Evolutionary conservation across 2,797 vertebrate species (phyloP), one percentile per base, ranked within the genome.

Genomic region (Lophotriccus pileatus): DNA sequence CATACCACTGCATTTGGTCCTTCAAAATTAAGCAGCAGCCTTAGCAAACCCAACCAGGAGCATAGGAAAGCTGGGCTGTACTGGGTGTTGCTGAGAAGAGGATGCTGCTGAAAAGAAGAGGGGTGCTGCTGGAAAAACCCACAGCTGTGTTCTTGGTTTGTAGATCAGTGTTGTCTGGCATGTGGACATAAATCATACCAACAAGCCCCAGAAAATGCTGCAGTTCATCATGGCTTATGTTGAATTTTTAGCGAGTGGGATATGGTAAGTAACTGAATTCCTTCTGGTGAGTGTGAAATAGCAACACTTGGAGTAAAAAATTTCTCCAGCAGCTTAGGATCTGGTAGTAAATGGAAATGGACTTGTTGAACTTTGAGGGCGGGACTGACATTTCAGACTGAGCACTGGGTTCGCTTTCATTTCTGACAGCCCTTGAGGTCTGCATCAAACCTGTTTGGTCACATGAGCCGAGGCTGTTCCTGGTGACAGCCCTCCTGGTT

Each of bases 351-450:
- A 34, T 69, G 59, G 73, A 77, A 94, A 30, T n/a, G 23, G n/a
- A 36, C 30, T 63, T 78, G 44, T 43, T 89, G 64, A 74, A 43
- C 78, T 66, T 75, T 14, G 59, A 46, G 62, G 46, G 46, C 63
- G 74, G 58, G 68, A 69, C 36, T 89, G 87, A 58, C 43, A 32
- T 89, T 94, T 94, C 39, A 44, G 69, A 10, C 41, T 18, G 56
- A 58, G 56, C 12, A 2, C 25, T 0, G 0, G 8, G 14, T 66
- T 73, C 0, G 0, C 20, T 87, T 93, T 75, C n/a, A 14, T 47
- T 88, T 84, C 66, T 78, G 72, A 44, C n/a, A 84, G 50, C 44
- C 34, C 36, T 58, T 30, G 36, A 83, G 49, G 20, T 46, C 34
- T 67, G 30, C 6, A 6, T 32, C 2, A 3, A 43, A 16, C 64